Conservation (phyloP, 2,113 vertebrate genomes). For the Oncorhynchus tshawytscha region DNA sequence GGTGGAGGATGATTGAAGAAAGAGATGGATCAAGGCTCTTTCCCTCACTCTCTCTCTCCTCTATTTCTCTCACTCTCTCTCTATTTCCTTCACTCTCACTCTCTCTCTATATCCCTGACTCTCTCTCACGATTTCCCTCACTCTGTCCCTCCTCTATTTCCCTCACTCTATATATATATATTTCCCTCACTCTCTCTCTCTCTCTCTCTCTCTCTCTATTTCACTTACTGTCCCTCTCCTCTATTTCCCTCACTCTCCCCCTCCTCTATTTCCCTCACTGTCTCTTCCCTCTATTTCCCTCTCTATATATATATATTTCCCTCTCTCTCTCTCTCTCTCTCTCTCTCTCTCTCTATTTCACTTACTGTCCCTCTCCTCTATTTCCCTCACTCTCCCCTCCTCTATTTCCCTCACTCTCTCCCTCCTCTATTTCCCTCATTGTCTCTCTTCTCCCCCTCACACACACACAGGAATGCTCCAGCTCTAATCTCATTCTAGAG, state of each 20-base stretch:
- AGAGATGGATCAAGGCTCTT: not conserved
- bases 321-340: not conserved
- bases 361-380: too few species aligned
- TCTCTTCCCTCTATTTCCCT: not conserved
- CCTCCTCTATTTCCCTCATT: not conserved
- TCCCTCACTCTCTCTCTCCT: too few species aligned
- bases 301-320: too few species aligned
- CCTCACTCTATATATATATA: too few species aligned
- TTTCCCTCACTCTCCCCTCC: too few species aligned
- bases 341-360: too few species aligned
- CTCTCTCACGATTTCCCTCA: too few species aligned
- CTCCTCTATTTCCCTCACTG: too few species aligned
- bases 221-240: not conserved
- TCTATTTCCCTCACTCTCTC: constrained; percentile 27
- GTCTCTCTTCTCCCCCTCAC: not conserved
- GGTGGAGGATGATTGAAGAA: not conserved
- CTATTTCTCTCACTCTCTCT: too few species aligned
- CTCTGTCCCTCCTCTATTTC: too few species aligned
- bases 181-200: not conserved
- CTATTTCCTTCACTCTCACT: too few species aligned
- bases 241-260: not conserved
- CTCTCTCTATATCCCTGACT: not conserved
- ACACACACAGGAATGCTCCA: not conserved
- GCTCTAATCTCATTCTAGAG: not conserved
- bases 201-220: not conserved